Conservation (phyloP, 1,140 invertebrate species). For the Orchestia grillus region DNA sequence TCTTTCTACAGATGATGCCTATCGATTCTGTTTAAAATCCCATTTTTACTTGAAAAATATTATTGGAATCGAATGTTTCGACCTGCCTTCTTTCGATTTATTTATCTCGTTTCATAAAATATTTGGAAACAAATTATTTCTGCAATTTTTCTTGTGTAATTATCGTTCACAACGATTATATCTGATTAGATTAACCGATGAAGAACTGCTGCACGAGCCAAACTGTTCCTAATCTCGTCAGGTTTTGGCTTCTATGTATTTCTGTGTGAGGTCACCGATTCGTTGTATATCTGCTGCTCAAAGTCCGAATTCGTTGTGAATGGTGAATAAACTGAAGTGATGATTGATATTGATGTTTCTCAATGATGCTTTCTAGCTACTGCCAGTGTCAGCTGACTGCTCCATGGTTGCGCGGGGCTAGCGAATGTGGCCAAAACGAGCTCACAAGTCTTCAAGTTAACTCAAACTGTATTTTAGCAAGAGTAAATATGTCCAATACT, state of each 20-base stretch:
- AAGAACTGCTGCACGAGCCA: not conserved
- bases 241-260: not conserved
- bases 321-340: too few relatives aligned
- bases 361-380: too few relatives aligned
- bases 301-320: too few relatives aligned
- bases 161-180: not conserved
- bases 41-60: not conserved
- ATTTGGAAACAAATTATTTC: not conserved
- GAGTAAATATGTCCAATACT: too few relatives aligned
- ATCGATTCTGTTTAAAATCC: not conserved
- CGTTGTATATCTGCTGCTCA: too few relatives aligned
- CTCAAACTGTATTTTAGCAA: too few relatives aligned
- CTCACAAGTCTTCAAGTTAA: too few relatives aligned
- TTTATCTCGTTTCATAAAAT: not conserved
- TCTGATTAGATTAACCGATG: not conserved
- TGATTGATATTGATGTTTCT: too few relatives aligned
- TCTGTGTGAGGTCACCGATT: not conserved
- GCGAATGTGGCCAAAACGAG: too few relatives aligned
- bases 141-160: not conserved
- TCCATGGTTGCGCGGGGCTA: too few relatives aligned
- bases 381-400: too few relatives aligned
- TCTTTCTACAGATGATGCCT: not conserved
- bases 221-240: not conserved
- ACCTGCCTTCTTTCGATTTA: not conserved
- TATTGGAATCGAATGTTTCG: not conserved